A percentile compares a stretch with the other conserved stretches of the same genome.
Conservation (phyloP, 2,797 vertebrate species). For the Tenualosa ilisha region DNA sequence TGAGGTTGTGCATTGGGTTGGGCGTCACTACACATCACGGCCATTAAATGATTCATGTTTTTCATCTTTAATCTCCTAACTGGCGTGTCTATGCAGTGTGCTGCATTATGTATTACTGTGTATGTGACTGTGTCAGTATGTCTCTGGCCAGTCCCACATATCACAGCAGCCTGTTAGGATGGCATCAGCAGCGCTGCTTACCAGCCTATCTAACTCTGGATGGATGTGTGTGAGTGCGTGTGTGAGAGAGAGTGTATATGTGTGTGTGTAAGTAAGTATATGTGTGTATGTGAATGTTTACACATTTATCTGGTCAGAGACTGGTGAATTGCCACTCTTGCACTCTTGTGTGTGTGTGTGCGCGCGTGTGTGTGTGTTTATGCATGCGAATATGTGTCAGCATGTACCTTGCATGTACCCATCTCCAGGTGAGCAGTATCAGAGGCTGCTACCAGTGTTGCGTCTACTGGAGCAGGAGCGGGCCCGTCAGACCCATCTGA, state of each 20-base stretch:
- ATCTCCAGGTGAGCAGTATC: conserved; percentile 54
- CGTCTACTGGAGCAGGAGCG: conserved; percentile 75
- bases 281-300: not conserved
- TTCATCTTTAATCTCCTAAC: not conserved
- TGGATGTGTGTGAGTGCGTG: not conserved
- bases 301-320: not conserved
- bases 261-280: not conserved
- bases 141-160: not conserved
- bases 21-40: not conserved
- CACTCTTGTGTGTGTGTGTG: not conserved
- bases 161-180: not conserved
- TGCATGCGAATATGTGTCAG: not conserved
- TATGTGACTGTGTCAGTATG: not conserved
- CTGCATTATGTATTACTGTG: not conserved
- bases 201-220: not conserved
- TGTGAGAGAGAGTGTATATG: not conserved
- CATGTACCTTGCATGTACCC: not conserved
- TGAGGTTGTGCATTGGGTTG: not conserved
- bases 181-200: not conserved
- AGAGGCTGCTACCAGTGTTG: conserved; percentile 66
- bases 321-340: not conserved
- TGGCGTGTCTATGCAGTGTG: not conserved
- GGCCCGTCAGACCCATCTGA: conserved; percentile 64
- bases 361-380: not conserved
- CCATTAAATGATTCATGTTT: conserved; percentile 9